Conservation (phyloP, 2,797 vertebrate genomes). For the Sebastes goodei region DNA sequence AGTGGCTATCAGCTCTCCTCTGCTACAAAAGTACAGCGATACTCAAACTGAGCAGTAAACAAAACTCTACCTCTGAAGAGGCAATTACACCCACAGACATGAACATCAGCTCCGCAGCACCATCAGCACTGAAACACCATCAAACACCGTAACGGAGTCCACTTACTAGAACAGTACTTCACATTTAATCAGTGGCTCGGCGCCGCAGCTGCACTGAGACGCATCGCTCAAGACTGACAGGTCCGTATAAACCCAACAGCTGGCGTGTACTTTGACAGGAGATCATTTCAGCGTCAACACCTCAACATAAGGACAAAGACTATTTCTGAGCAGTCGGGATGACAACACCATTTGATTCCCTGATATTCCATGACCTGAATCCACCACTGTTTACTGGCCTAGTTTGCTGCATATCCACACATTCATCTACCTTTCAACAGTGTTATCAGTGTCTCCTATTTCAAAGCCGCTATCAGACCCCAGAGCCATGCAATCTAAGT, state of each 20-base stretch:
- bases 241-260: constrained; percentile 13
- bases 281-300: not conserved
- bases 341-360: constrained; percentile 18
- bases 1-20: not conserved
- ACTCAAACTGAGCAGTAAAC: constrained; percentile 10
- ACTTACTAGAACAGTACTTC: not conserved
- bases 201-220: not conserved
- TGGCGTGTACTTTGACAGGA: not conserved
- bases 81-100: constrained; percentile 25
- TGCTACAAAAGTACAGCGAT: not conserved
- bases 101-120: constrained; percentile 6
- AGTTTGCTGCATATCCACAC: constrained; percentile 6
- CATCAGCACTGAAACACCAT: constrained; percentile 7
- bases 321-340: constrained; percentile 25
- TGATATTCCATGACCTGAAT: constrained; percentile 38
- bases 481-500: not conserved
- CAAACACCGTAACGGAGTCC: not conserved
- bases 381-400: constrained; percentile 30
- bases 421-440: not conserved
- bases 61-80: constrained; percentile 13
- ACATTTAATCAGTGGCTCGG: constrained; percentile 9
- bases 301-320: constrained; percentile 13
- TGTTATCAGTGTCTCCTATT: not conserved
- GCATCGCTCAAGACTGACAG: not conserved
- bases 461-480: not conserved